phyloP scores from a whole-genome alignment of 2,797 vertebrate species.

The Otolemur crassicaudatus region DNA sequence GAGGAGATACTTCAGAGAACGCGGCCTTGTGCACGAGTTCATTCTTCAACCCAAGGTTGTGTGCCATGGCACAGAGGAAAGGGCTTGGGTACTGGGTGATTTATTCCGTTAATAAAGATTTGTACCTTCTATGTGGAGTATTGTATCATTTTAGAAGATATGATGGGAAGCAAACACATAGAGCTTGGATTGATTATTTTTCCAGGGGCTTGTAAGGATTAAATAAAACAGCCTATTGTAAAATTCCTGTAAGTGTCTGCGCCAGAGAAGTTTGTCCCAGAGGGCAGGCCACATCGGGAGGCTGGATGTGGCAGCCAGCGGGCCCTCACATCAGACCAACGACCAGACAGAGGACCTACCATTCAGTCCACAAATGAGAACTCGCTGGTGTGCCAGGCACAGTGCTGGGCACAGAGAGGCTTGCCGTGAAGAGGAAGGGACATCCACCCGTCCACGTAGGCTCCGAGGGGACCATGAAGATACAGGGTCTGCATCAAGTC shows the following conservation, averaged over 20 bases:
- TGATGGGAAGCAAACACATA: neutral
- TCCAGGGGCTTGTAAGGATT: neutral
- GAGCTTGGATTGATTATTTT: neutral
- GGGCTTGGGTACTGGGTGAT: neutral
- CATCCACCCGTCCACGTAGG: neutral
- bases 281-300: neutral
- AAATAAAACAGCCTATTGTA: neutral
- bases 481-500: neutral
- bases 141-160: neutral
- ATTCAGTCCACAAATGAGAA: neutral
- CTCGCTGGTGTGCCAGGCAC: neutral
- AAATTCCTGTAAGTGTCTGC: neutral
- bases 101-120: slow-evolving; percentile 33
- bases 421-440: neutral
- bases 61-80: neutral
- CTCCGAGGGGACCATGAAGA: neutral
- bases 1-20: neutral
- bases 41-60: neutral
- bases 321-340: neutral
- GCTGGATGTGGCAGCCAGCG: no score
- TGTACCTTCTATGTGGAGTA: neutral
- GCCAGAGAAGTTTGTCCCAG: neutral
- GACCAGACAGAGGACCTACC: neutral
- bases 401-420: neutral
- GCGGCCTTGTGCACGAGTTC: neutral